Base-by-base conservation (phyloP, 2,888 invertebrate species). In the Drosophila greeni region DNA sequence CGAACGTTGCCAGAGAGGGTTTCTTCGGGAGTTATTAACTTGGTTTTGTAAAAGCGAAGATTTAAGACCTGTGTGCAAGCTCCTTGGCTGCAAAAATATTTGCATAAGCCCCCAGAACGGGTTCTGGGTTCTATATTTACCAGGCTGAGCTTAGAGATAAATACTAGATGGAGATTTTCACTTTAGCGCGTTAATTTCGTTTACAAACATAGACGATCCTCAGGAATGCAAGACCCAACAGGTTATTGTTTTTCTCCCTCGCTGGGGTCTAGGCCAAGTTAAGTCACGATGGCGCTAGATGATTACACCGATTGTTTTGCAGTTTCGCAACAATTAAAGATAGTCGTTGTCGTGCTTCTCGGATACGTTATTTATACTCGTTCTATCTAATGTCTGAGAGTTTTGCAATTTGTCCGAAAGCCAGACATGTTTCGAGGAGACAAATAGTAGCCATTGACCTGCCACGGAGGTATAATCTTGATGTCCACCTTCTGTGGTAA, bases 141-240 rank as follows among this genome's bases (percentile, higher is more conserved):
- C 20, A 23, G 11, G 20, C 42, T 11, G 40, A 14, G 31, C 14
- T 39, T 20, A 6, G 26, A 16, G 36, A 11, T 37, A 16, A 29
- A 39, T 36, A 42, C 42, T 42, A 26, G 37, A 37, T 18, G 58
- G 52, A 37, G 64, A 67, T 84, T 81, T 84, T 81, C 83, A 81
- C 85, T 82, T 69, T 69, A 57, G 58, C 69, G 59, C 74, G 81
- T 70, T 81, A 84, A 81, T 81, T 81, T 75, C 24, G 60, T 66
- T 71, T 48, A 76, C 77, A 82, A 84, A 80, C 70, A 69, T 18
- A 18, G 61, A 45, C 34, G 60, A 69, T 67, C 70, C 69, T 52
- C 61, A 39, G 70, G 67, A 70, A 67, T 67, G 62, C 69, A 52
- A 49, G 61, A 69, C 20, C 37, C 51, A 67, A 67, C 67, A 43